Evolutionary conservation across 2,113 vertebrate species (phyloP).

Genomic region (Oncorhynchus keta): DNA sequence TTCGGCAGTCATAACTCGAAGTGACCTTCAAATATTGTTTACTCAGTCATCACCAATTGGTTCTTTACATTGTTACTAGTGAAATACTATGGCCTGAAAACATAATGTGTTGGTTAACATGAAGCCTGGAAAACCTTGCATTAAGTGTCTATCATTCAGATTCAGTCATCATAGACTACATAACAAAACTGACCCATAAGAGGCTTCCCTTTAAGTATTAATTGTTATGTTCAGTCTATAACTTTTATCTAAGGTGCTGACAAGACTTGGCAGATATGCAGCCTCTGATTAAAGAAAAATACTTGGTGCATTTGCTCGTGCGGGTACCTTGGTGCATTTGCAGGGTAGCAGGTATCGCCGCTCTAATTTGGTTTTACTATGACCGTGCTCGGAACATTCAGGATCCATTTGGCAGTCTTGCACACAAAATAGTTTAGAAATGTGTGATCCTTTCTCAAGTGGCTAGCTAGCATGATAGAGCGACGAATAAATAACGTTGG

Average conservation of each 20-base stretch:
- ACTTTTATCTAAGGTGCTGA: constrained; percentile 45
- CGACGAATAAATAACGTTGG: neutral
- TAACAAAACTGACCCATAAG: too few species aligned
- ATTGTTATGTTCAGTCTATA: neutral
- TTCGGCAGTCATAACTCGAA: too few species aligned
- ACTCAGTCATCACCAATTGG: too few species aligned
- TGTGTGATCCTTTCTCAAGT: neutral
- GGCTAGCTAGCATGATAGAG: neutral
- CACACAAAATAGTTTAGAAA: neutral
- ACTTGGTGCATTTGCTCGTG: constrained; percentile 1
- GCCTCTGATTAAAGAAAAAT: constrained; percentile 45
- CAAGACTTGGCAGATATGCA: constrained; percentile 60
- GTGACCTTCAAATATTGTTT: too few species aligned
- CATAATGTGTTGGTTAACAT: neutral
- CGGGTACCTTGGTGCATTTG: neutral
- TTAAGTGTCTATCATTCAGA: too few species aligned
- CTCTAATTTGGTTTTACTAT: constrained; percentile 32
- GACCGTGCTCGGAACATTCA: neutral
- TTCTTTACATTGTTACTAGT: too few species aligned
- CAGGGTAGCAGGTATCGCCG: constrained; percentile 50
- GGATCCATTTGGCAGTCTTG: neutral
- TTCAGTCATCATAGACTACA: too few species aligned
- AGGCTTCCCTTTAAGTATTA: too few species aligned
- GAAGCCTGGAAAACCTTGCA: too few species aligned
- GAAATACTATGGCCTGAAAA: constrained; percentile 1